Percentiles rank a stretch among this genome's conserved stretches.
Evolutionary conservation across 2,113 vertebrate species (phyloP).

Genomic region (Diadophis punctatus): DNA sequence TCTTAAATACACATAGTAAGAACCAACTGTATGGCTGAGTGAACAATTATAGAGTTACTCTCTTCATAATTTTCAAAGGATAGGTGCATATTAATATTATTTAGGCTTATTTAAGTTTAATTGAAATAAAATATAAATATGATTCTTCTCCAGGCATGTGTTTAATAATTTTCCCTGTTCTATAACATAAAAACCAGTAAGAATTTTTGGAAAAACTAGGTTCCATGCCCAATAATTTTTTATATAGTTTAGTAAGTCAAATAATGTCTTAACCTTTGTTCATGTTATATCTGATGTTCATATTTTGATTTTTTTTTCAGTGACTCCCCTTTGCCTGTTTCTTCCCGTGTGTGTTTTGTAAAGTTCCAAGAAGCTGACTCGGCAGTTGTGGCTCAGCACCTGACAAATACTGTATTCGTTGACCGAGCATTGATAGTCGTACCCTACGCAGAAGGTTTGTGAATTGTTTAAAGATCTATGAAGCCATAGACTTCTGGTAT

Average conservation of each 20-base stretch:
- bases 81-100: neutral
- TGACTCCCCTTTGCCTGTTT: slow-evolving; percentile 99
- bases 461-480: slow-evolving; percentile 67
- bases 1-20: neutral
- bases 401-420: slow-evolving; percentile 99
- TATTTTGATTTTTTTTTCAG: slow-evolving; percentile 72
- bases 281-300: neutral
- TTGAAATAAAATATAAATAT: neutral
- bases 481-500: slow-evolving; percentile 58
- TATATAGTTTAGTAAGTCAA: neutral
- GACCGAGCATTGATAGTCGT: slow-evolving; percentile 99
- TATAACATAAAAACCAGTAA: neutral
- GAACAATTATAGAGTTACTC: neutral
- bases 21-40: neutral
- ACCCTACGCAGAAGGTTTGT: slow-evolving; percentile 99
- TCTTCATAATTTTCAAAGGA: neutral
- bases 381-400: slow-evolving; percentile 96
- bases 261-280: rapidly evolving
- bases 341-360: slow-evolving; percentile 99
- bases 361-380: slow-evolving; percentile 98
- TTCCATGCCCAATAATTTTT: neutral
- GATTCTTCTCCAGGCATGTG: neutral
- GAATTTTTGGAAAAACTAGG: neutral
- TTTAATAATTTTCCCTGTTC: neutral
- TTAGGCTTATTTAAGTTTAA: neutral